Evolutionary conservation across 2,888 invertebrate genomes (phyloP), one percentile per base, ranked within the genome.

Genomic region (Onthophagus sagittarius): DNA sequence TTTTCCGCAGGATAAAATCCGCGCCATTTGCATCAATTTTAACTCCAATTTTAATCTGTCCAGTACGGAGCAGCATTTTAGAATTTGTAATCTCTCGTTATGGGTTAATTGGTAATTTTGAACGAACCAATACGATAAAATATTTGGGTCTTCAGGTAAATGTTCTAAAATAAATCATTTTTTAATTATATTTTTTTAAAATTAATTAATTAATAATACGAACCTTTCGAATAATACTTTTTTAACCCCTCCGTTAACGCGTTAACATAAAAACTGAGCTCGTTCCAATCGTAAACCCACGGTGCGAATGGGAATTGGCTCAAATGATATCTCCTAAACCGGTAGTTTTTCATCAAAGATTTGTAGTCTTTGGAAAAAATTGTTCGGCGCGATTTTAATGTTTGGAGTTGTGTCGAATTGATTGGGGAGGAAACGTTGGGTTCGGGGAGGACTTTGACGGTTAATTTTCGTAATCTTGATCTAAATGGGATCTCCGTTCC

Each of bases 41-140:
- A 87, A 84, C 79, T 90, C 90, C 81, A 87, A 87, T 76, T 89
- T 86, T 15, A 93, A 86, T 77, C 94, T 87, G 77, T 91, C 89
- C 77, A 93, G 88, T 0, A 92, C 89, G 32, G 90, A 91, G 84
- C 93, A 89, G 67, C 92, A 88, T 76, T 87, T 85, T 75, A 95
- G 88, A 71, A 94, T 86, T 11, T 87, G 84, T 32, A 92, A 84
- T 78, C 92, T 86, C 79, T 91, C 89, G 14, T 85, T 85, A 78
- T 93, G 90, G 70, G 89, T 89, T 14, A 94, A 84, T 39, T 93
- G 91, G 70, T 94, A 87, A 84, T 93, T 94, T 77, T 92, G 91
- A 9, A 92, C 92, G 71, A 94, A 89, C 94, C 95, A 95, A 83
- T 90, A 95, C 0, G 94, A 94, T 76, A 95, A 85, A 74, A 91